Evolutionary conservation across 2,797 vertebrate species (phyloP).

Genomic region (Pterois miles): DNA sequence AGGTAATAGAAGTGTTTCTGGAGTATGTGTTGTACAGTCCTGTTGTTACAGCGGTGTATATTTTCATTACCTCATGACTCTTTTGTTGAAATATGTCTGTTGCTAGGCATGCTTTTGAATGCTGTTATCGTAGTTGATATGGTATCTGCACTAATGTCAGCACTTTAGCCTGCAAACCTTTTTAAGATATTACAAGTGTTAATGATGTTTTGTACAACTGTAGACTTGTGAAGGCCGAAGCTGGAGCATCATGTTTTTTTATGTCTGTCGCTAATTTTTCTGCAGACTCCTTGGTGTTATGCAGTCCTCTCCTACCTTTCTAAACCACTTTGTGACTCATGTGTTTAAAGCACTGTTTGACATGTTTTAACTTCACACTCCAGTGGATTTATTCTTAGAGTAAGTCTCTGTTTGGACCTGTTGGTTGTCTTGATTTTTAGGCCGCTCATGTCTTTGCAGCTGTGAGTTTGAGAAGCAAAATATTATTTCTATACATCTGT

Average conservation of each 20-base stretch:
- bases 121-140: conserved; percentile 26
- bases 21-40: background rate
- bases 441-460: background rate
- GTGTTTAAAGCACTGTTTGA: conserved; percentile 9
- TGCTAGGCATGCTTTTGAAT: background rate
- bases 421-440: conserved; percentile 17
- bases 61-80: background rate
- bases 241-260: background rate
- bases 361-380: conserved; percentile 17
- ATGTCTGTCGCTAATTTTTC: background rate
- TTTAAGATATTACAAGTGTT: background rate
- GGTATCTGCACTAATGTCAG: conserved; percentile 39
- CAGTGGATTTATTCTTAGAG: conserved; percentile 14
- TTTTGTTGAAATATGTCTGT: conserved; percentile 10
- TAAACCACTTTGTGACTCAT: background rate
- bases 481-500: conserved; percentile 32
- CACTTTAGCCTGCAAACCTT: background rate
- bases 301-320: background rate
- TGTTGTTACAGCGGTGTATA: background rate
- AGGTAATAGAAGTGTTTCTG: background rate
- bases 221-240: background rate
- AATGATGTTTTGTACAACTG: background rate
- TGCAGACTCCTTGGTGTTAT: background rate
- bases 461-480: conserved; percentile 22
- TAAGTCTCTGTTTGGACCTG: conserved; percentile 17